Conservation (phyloP, 2,797 vertebrate genomes). For the Rhyacichthys aspro region DNA sequence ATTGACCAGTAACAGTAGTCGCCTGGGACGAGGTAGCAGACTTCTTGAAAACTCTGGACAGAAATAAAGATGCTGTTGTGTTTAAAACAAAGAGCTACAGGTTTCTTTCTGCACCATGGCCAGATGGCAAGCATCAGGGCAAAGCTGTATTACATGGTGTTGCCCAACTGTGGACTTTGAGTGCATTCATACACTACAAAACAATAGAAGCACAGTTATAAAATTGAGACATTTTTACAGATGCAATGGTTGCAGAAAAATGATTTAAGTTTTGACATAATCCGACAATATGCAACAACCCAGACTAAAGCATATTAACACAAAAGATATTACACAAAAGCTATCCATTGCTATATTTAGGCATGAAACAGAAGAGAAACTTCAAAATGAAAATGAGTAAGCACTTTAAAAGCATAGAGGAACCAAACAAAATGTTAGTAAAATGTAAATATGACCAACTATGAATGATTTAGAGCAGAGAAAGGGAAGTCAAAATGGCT, state of each 20-base stretch:
- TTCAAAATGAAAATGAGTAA: no score
- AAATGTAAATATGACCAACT: neutral
- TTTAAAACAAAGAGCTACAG: constrained; percentile 20
- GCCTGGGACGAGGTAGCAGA: constrained; percentile 85
- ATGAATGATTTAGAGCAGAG: constrained; percentile 3
- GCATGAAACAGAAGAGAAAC: no score
- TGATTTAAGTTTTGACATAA: no score
- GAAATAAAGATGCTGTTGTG: constrained; percentile 18
- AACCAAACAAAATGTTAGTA: no score
- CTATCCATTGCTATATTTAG: no score
- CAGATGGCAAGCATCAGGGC: constrained; percentile 15
- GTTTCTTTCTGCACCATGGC: constrained; percentile 24
- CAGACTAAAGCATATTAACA: no score
- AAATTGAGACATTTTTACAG: no score
- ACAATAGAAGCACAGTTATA: no score
- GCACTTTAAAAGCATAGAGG: no score
- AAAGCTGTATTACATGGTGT: constrained; percentile 32
- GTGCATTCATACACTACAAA: constrained; percentile 7
- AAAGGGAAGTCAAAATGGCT: constrained; percentile 12
- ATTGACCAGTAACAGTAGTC: constrained; percentile 91
- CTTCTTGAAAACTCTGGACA: constrained; percentile 83
- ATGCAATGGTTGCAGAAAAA: no score
- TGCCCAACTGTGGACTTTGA: constrained; percentile 41
- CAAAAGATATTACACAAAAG: no score
- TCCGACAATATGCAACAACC: no score